These are phyloP conservation scores for Enteromius anoplus DNA, from an alignment of 2,797 vertebrate species.

Conservation along the genomic window DNA sequence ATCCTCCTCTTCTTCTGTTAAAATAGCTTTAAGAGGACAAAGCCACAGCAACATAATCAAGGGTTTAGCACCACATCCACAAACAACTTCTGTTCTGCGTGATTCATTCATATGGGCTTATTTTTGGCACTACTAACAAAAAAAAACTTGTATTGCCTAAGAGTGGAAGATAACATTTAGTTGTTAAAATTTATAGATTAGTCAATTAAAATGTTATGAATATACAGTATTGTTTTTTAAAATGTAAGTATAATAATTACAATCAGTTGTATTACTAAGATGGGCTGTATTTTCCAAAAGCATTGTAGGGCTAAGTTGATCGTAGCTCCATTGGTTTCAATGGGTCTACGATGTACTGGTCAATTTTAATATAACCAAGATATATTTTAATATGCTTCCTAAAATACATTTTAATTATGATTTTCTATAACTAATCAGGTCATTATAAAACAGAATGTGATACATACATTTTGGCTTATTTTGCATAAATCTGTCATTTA, in stretches of 20 bases:
- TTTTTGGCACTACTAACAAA: neutral
- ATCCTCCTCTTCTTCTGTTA: slow-evolving; percentile 38
- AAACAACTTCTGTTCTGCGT: neutral
- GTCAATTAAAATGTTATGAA: neutral
- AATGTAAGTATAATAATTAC: neutral
- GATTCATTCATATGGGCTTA: slow-evolving; percentile 1
- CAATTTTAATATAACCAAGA: neutral
- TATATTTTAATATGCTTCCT: neutral
- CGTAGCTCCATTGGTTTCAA: too few species aligned
- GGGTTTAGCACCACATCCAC: slow-evolving; percentile 15
- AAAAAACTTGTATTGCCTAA: neutral
- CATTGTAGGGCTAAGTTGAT: too few species aligned
- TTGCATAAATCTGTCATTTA: neutral
- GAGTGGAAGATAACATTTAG: neutral
- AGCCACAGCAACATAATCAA: slow-evolving; percentile 25
- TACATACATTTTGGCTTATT: too few species aligned
- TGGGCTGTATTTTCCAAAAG: too few species aligned
- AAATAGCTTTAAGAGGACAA: slow-evolving; percentile 32
- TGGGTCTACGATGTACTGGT: too few species aligned
- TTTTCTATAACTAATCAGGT: neutral
- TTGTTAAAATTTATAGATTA: neutral
- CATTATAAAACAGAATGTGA: neutral
- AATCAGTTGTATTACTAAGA: neutral
- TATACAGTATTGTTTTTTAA: neutral
- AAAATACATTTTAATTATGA: neutral